Evolutionary conservation across 2,113 vertebrate genomes (phyloP), one percentile per base, ranked within the genome.

Genomic region (Pontoporia blainvillei): DNA sequence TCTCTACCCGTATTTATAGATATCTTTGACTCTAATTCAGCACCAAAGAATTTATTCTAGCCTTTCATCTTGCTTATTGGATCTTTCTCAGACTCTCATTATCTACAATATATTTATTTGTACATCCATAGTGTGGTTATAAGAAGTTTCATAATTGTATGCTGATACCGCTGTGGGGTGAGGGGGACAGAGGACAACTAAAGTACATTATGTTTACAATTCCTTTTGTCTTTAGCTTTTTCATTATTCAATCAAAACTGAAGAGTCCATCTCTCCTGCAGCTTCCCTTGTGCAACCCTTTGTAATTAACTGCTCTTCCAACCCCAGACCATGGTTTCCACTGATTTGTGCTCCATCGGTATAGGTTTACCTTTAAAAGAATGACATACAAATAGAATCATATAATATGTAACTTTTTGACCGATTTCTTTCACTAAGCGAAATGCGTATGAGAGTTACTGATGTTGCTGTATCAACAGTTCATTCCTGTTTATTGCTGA

Each of bases 191-290:
- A 39, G 21, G 84, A 34, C 27, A 13, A 72, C 27, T 46, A 67
- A 78, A 76, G 46, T 21, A 59, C 23, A 46, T 46, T 14, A 49
- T 59, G 71, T n/a, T 86, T 86, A 57, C 5, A 49, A 15, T 39
- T 89, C 39, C n/a, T 95, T 85, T 76, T 84, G 31, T 84, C 39
- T 90, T 94, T 84, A 49, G 12, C 44, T 57, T 94, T 94, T 90
- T 75, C 9, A 76, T 15, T 36, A 67, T 76, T 7, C 36, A 84
- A 8, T 84, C 31, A 73, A 89, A 88, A 73, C 67, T 76, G 67
- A 94, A 91, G 11, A 25, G 54, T 72, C 23, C 18, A 57, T 76
- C 34, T 89, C 34, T 12, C 64, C 17, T 41, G 29, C 1, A 72
- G 7, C 81, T 57, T 86, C 18, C 20, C 6, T 57, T 69, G 57